Conservation (phyloP, 2,888 invertebrate genomes). For the Phengaris arion region DNA sequence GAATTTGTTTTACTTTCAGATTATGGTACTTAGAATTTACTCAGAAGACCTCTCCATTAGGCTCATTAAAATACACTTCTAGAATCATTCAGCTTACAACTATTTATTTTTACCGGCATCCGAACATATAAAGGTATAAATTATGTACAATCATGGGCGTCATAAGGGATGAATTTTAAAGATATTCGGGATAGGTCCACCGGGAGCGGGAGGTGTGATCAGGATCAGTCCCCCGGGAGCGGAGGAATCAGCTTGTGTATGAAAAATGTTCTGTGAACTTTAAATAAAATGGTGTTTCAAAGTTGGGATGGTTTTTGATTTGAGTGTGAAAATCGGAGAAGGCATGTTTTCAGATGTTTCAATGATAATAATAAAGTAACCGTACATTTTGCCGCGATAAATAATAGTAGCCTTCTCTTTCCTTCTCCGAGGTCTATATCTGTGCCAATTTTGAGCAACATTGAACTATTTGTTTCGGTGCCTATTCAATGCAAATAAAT, state of each 20-base stretch:
- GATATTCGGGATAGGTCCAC: slow-evolving; percentile 20
- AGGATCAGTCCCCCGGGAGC: slow-evolving; percentile 29
- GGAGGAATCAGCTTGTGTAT: slow-evolving; percentile 8
- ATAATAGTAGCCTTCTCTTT: no score
- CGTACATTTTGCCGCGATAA: no score
- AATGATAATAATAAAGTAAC: no score
- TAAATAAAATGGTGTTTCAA: slow-evolving; percentile 13
- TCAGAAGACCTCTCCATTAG: no score
- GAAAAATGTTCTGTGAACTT: slow-evolving; percentile 15
- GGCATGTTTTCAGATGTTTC: neutral
- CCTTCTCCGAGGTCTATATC: no score
- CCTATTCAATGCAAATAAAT: no score
- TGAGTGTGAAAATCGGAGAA: neutral
- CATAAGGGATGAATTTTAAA: slow-evolving; percentile 27
- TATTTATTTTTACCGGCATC: neutral
- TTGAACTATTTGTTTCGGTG: no score
- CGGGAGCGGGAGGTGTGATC: slow-evolving; percentile 28
- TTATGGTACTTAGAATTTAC: no score
- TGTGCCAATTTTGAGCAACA: no score
- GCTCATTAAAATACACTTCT: no score
- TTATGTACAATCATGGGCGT: slow-evolving; percentile 21
- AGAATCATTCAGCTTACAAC: neutral
- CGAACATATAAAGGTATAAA: slow-evolving; percentile 2
- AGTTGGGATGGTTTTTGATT: neutral
- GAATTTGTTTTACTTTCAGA: no score